Percentiles rank a stretch among this genome's conserved stretches.
Evolutionary conservation across 2,888 invertebrate genomes (phyloP).

Genomic region (Phyllotreta striolata): DNA sequence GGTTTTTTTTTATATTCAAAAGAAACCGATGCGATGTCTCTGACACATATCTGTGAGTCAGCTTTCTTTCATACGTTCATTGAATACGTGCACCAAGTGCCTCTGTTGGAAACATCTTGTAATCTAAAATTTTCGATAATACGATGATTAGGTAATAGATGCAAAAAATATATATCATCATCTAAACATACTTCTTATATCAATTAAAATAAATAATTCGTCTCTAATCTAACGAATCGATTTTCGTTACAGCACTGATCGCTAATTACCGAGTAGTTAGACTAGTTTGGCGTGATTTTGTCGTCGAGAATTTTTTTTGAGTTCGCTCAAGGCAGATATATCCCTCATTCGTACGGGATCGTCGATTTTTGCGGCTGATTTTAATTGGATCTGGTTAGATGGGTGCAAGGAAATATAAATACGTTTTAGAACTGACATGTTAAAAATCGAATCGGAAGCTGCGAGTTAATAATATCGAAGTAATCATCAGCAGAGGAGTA

Average conservation of each 20-base stretch:
- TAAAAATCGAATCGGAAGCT: slow-evolving; percentile 16
- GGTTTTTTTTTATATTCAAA: slow-evolving; percentile 20
- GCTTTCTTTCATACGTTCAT: slow-evolving; percentile 30
- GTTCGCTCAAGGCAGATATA: slow-evolving; percentile 25
- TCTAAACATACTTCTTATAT: too few species aligned
- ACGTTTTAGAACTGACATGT: slow-evolving; percentile 11
- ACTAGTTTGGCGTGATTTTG: slow-evolving; percentile 24
- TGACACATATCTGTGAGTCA: slow-evolving; percentile 24
- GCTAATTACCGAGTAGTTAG: slow-evolving; percentile 16
- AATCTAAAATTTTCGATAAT: slow-evolving; percentile 25
- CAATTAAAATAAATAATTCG: too few species aligned
- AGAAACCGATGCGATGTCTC: slow-evolving; percentile 25
- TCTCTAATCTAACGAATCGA: not conserved
- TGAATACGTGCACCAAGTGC: slow-evolving; percentile 26
- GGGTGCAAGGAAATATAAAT: slow-evolving; percentile 22
- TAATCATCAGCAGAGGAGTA: slow-evolving; percentile 17
- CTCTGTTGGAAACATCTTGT: slow-evolving; percentile 18
- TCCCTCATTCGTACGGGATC: slow-evolving; percentile 31
- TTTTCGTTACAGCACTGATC: slow-evolving; percentile 18
- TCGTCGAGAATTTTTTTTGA: slow-evolving; percentile 26
- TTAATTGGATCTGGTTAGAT: slow-evolving; percentile 27
- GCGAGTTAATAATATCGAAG: slow-evolving; percentile 18
- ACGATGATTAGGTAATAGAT: too few species aligned
- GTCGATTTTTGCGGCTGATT: slow-evolving; percentile 25
- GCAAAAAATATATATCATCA: too few species aligned